Evolutionary conservation across 2,888 invertebrate species (phyloP).

Genomic region (Sarcophaga subvicina): DNA sequence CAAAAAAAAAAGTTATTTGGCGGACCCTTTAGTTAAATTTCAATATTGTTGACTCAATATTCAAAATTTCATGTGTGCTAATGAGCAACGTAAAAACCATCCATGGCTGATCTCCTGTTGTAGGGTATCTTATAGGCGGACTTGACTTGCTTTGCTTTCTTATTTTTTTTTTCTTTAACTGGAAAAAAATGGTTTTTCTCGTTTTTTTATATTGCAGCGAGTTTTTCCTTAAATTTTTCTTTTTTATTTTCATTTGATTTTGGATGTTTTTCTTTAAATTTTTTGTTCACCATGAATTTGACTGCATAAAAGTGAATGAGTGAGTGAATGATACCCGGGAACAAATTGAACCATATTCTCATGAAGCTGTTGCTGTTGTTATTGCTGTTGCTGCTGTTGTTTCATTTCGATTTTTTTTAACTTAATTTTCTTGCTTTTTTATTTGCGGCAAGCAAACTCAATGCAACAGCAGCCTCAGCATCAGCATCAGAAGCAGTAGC

Average conservation of each 20-base stretch:
- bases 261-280: neutral
- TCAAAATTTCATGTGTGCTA: too few species aligned
- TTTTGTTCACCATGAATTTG: neutral
- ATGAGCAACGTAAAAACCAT: too few species aligned
- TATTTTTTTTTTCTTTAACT: neutral
- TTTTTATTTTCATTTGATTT: slow-evolving; percentile 2
- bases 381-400: neutral
- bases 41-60: too few species aligned
- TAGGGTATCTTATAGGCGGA: neutral
- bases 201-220: neutral
- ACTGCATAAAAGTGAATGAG: slow-evolving; percentile 24
- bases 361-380: neutral
- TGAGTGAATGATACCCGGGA: neutral
- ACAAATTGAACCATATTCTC: slow-evolving; percentile 41
- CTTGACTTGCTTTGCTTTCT: neutral
- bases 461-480: neutral
- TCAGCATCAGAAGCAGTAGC: too few species aligned
- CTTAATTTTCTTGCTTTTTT: neutral
- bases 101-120: neutral
- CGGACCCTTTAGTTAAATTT: too few species aligned
- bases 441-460: neutral
- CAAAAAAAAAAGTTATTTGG: too few species aligned
- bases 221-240: neutral
- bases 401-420: neutral
- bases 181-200: neutral